These are phyloP conservation scores for Gymnocephalus cernua DNA, from an alignment of 2,113 vertebrate genomes.

Conservation along the genomic window DNA sequence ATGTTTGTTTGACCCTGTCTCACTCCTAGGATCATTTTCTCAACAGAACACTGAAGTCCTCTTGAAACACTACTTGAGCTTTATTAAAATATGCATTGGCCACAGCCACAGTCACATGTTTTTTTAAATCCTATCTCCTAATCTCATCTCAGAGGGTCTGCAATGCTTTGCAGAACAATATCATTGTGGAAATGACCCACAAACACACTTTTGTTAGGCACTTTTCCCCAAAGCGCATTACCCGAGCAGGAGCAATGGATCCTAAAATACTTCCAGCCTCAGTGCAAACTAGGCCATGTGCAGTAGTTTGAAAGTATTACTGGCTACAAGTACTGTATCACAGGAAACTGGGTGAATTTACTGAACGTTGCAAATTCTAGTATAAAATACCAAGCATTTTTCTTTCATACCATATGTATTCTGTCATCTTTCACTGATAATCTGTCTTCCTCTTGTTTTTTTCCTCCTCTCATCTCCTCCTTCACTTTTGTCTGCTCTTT, in stretches of 20 bases:
- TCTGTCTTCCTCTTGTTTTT: neutral
- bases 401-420: neutral
- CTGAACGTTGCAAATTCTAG: neutral
- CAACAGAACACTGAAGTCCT: neutral
- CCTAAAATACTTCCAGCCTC: constrained; percentile 60
- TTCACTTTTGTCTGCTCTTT: neutral
- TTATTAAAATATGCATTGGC: constrained; percentile 63
- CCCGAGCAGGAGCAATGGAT: constrained; percentile 29
- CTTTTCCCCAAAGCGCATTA: constrained; percentile 61
- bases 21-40: constrained; percentile 37
- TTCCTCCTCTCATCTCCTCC: neutral
- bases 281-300: constrained; percentile 60
- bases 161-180: constrained; percentile 29
- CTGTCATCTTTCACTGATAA: neutral
- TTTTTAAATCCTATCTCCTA: constrained; percentile 61
- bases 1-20: constrained; percentile 36
- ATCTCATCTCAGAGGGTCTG: constrained; percentile 49
- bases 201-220: constrained; percentile 72
- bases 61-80: constrained; percentile 33
- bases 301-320: constrained; percentile 23
- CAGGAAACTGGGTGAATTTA: constrained; percentile 17
- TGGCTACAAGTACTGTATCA: constrained; percentile 18
- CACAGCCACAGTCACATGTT: constrained; percentile 51
- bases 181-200: constrained; percentile 69
- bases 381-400: neutral